Conservation (phyloP, 2,113 vertebrate species). For the Atractosteus spatula region DNA sequence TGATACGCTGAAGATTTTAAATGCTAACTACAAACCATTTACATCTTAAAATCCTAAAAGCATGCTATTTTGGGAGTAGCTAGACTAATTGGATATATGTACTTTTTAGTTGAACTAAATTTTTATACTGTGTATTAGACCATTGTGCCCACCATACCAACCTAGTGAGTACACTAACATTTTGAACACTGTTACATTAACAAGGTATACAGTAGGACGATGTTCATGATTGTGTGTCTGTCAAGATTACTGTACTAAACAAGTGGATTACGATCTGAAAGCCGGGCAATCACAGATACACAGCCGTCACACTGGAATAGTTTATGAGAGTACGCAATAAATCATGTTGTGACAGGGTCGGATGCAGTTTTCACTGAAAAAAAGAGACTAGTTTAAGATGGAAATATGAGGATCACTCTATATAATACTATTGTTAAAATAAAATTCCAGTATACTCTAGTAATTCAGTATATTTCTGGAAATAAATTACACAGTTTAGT, state of each 20-base stretch:
- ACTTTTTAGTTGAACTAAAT: slow-evolving; percentile 9
- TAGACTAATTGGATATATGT: too few species aligned
- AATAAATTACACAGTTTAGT: too few species aligned
- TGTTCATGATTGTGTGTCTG: too few species aligned
- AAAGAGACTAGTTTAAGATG: background rate
- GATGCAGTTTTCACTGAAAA: slow-evolving; percentile 2
- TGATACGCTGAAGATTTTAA: too few species aligned
- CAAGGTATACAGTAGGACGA: background rate
- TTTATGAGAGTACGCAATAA: background rate
- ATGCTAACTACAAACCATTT: too few species aligned
- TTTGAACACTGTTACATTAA: slow-evolving; percentile 55
- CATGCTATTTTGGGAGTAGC: too few species aligned
- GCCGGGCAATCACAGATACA: background rate
- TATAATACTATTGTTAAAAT: too few species aligned
- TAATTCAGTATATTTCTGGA: too few species aligned
- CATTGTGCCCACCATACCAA: background rate
- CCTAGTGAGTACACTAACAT: slow-evolving; percentile 48
- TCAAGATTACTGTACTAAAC: background rate
- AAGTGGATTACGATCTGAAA: background rate
- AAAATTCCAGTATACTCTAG: too few species aligned
- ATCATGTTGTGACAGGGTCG: slow-evolving; percentile 4
- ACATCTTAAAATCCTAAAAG: too few species aligned
- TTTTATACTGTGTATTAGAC: background rate
- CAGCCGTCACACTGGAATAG: background rate
- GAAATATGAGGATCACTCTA: background rate